Conservation (phyloP, 2,888 invertebrate species). For the Coleophora deauratella region DNA sequence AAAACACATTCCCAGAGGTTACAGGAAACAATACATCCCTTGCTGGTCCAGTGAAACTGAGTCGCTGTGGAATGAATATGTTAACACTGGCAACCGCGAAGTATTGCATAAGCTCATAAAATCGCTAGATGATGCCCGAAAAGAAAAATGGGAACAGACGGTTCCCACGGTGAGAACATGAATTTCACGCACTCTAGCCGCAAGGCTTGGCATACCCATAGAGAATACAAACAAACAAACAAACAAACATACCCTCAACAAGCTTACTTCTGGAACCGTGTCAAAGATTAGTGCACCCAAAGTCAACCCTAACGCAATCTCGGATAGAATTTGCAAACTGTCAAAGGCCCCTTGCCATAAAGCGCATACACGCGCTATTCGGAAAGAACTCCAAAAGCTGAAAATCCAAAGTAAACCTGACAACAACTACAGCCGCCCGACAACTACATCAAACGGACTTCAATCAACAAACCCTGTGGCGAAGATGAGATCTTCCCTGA, state of each 20-base stretch:
- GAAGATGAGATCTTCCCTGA: constrained; percentile 4
- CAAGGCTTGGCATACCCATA: neutral
- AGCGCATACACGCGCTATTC: neutral
- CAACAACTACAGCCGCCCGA: neutral
- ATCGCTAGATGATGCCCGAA: neutral
- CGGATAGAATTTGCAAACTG: neutral
- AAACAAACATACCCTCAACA: too few relatives aligned
- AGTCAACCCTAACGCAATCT: neutral
- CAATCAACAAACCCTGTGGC: constrained; percentile 1
- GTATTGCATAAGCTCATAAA: neutral
- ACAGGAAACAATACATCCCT: neutral
- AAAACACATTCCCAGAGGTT: neutral
- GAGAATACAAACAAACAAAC: too few relatives aligned
- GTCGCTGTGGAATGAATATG: neutral
- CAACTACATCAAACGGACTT: neutral
- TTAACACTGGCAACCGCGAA: neutral
- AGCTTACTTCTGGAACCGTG: neutral
- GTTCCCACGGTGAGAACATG: neutral
- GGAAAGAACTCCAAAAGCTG: neutral
- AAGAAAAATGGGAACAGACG: neutral
- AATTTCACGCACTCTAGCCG: constrained; percentile 1
- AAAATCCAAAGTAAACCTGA: neutral
- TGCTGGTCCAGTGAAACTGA: neutral
- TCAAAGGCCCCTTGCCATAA: constrained; percentile 3
- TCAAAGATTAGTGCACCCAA: neutral